Evolutionary conservation across 2,888 invertebrate species (phyloP), one percentile per base, ranked within the genome.

Genomic region (Pollenia amentaria): DNA sequence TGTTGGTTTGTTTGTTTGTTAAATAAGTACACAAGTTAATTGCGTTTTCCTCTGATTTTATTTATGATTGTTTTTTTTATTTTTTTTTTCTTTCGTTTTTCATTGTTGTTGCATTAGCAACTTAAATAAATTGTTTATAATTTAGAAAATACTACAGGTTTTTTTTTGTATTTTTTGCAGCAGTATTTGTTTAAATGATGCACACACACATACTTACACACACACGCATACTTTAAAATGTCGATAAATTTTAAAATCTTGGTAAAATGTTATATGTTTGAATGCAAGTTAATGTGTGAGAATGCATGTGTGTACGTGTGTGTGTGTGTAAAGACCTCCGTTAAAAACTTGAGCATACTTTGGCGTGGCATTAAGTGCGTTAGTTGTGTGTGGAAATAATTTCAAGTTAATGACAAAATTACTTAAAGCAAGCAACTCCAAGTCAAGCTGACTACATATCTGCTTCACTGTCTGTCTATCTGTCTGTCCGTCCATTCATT

Each of bases 371-470:
- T 65, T 84, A 84, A 87, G 73, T 87, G 87, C 86, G 86, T 86
- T 83, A 86, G 83, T 79, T 81, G 84, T 77, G 86, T 87, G 85
- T 87, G 84, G 83, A 91, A 92, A 91, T 91, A 92, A 92, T 91
- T 91, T 90, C 90, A 91, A 91, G 91, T 90, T 91, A 92, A 91
- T 91, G 92, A 91, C 90, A 90, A 91, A 90, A 89, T 89, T 89
- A 87, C 89, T 87, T 84, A 77, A 87, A 87, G 87, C 81, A 77
- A 76, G 51, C 79, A 80, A 75, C 42, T 65, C 57, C 79, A 80
- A 75, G 48, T 57, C 57, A 48, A 38, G 16, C 62, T 62, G 73
- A 79, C 55, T 81, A 75, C 67, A 53, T 21, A 14, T 62, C 14
- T n/a, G 69, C 69, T 62, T n/a, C n/a, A n/a, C n/a, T 60, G 80